Evolutionary conservation across 2,797 vertebrate genomes (phyloP), one percentile per base, ranked within the genome.

Genomic region (Bovichtus diacanthus): DNA sequence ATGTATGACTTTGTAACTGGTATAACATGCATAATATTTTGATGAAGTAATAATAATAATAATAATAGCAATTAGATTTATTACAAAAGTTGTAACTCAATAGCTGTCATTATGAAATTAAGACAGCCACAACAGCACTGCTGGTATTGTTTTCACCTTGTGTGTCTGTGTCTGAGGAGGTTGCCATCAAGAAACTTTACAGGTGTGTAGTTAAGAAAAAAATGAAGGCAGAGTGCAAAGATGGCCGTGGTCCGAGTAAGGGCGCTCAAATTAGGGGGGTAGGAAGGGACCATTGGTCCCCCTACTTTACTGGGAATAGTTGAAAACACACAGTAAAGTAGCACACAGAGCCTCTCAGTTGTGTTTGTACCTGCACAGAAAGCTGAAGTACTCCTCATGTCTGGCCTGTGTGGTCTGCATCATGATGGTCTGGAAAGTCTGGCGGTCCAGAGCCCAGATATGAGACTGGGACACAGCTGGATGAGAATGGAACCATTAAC

Each of bases 401-500:
- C 90, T 89, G 66, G 95, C 95, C 83, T 96, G 92, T 50, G 93
- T 93, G 29, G 93, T 94, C 78, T 79, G 90, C 95, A 95, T 95
- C 95, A 96, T 95, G 53, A 96, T 96, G 12, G 81, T 91, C 90
- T 96, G 95, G 83, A 96, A 96, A 36, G 92, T 94, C 81, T 94
- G 93, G 4, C 95, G 93, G 68, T 95, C 95, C 91, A 96, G 83
- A n/a, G 91, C 93, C 95, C 95, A 96, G 76, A 96, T 95, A 49
- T 92, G 91, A 47, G 94, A 93, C 80, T 90, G 83, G 41, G 90
- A 90, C 80, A 95, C 93, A 80, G 95, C 95, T 96, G 82, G 49
- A 78, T 34, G 46, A 74, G 46, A 59, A 62, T 0, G 18, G 43
- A 68, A 61, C 18, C 5, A 60, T 70, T 56, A 65, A 66, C 12